phyloP scores from a whole-genome alignment of 1,140 invertebrate species.

The Metaphire vulgaris region DNA sequence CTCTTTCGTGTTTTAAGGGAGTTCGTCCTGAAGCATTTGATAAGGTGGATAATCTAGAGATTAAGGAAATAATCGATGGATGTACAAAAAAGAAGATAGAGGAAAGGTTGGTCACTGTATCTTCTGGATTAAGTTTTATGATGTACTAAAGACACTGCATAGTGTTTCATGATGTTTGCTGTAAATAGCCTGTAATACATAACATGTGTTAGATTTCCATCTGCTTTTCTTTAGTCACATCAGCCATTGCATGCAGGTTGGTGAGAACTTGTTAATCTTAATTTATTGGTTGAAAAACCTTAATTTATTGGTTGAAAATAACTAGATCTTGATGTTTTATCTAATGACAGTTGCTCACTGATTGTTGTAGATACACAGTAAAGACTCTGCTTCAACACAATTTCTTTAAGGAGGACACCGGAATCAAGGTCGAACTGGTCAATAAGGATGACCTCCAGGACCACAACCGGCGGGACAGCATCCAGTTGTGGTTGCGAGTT shows the following conservation, averaged over 20 bases:
- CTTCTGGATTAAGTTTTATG: too few relatives aligned
- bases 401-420: constrained; percentile 94
- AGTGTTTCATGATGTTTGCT: too few relatives aligned
- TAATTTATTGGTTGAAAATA: too few relatives aligned
- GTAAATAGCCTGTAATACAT: too few relatives aligned
- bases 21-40: constrained; percentile 91
- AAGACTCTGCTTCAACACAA: constrained; percentile 91
- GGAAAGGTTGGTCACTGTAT: constrained; percentile 66
- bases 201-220: too few relatives aligned
- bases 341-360: too few relatives aligned
- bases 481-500: constrained; percentile 83
- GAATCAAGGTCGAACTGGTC: constrained; percentile 86
- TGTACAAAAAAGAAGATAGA: constrained; percentile 86
- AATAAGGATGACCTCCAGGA: constrained; percentile 61
- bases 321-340: too few relatives aligned
- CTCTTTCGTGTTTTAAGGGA: constrained; percentile 67
- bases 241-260: too few relatives aligned
- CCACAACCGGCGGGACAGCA: constrained; percentile 35
- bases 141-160: too few relatives aligned
- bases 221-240: too few relatives aligned
- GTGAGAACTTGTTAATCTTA: too few relatives aligned
- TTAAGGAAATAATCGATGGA: constrained; percentile 91
- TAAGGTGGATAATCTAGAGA: constrained; percentile 91
- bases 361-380: constrained; percentile 73
- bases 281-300: too few relatives aligned